Conservation (phyloP, 2,888 invertebrate genomes). For the Rhogogaster chlorosoma region DNA sequence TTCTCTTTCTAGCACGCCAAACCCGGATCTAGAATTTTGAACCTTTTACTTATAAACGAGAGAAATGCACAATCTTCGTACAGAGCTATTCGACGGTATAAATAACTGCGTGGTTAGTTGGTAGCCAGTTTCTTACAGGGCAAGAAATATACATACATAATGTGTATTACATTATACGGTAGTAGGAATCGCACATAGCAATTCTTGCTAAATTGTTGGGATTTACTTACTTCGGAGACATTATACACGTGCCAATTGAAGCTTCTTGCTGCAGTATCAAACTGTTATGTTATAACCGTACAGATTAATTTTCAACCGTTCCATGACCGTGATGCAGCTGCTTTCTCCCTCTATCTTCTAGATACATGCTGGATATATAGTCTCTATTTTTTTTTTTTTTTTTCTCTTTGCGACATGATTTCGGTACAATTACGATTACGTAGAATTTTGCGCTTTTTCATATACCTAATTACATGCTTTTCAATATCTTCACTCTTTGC, state of each 20-base stretch:
- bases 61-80: background rate
- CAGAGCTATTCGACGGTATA: background rate
- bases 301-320: conserved; percentile 21
- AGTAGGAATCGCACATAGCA: background rate
- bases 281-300: conserved; percentile 11
- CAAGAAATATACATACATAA: background rate
- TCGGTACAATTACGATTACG: background rate
- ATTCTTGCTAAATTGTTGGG: background rate
- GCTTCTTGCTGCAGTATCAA: background rate
- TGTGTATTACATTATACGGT: conserved; percentile 5
- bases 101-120: background rate
- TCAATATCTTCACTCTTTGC: background rate
- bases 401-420: background rate
- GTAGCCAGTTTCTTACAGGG: background rate
- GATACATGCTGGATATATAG: background rate
- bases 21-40: conserved; percentile 17
- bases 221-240: conserved; percentile 7
- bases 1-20: background rate
- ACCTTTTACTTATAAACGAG: conserved; percentile 13
- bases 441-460: too few species aligned
- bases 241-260: background rate
- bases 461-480: too few species aligned
- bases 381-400: background rate
- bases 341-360: background rate
- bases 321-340: conserved; percentile 10